Evolutionary conservation across 2,888 invertebrate genomes (phyloP), one percentile per base, ranked within the genome.

Genomic region (Ornithoptera priamus): DNA sequence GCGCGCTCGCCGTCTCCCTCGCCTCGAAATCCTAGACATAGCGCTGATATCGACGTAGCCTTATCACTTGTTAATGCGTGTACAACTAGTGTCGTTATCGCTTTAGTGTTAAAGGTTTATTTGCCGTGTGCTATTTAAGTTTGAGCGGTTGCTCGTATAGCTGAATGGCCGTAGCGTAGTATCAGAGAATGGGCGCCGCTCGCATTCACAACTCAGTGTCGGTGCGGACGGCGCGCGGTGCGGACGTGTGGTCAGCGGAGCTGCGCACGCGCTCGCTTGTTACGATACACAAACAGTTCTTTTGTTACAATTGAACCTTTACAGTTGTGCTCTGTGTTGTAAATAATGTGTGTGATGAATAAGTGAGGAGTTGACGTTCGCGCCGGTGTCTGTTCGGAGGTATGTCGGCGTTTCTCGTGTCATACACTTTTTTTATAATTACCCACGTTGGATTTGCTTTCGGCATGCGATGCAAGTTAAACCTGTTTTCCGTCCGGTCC

Each of bases 31-130:
- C 89, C 90, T 90, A 91, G 92, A 90, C 91, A 83, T 85, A 87
- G 88, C 85, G 85, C 83, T 90, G 90, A 89, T 92, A 92, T 92
- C 90, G 92, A 92, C 91, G 90, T 88, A 87, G 86, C 83, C 88
- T 90, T 92, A 92, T 91, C 91, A 91, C 80, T 84, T 75, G 69
- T 65, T 67, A 63, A 65, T 22, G 39, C 69, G 72, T 76, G 76
- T 72, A 71, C 78, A 72, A 86, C 78, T 84, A 78, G 74, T 80
- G 71, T 67, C 82, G 79, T 79, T 89, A 85, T 81, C 66, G 1
- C 10, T n/a, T 56, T 56, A 10, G 0, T 0, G 0, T 42, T 88
- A 88, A 73, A 82, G 88, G 83, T 76, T 71, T 80, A 75, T 81
- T 86, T 89, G 69, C 76, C 72, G 76, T 85, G 86, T 22, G 73